Evolutionary conservation across 1,140 invertebrate species (phyloP), one percentile per base, ranked within the genome.

Genomic region (Bombus consobrinus): DNA sequence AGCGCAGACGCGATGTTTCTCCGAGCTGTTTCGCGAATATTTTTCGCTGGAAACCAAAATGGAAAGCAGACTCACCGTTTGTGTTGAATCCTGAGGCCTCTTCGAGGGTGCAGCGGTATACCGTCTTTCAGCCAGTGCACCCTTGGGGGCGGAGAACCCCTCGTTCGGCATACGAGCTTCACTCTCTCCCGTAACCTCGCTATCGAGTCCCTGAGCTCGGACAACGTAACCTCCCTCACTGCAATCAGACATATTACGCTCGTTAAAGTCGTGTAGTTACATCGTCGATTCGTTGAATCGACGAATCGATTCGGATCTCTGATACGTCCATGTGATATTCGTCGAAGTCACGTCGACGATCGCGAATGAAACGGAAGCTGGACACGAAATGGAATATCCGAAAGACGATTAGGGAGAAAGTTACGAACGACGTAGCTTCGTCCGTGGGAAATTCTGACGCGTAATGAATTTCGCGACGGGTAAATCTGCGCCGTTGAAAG

Each of bases 81-180:
- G 91, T 95, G 94, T 76, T 95, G 94, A 87, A 96, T 94, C 91
- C 95, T 95, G 88, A 96, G 95, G 88, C 96, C 94, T 91, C 92
- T 94, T 83, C 94, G 93, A 69, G 94, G 95, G 81, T 95, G 94
- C 90, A 96, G 95, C 83, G 96, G 96, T 92, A 96, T 95, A 91
- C 96, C 97, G 94, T 97, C 96, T 93, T 97, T 97, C 94, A 96
- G 97, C 97, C 97, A 98, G 88, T 96, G 95, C 87, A 97, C 96
- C 92, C 96, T 96, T 41, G 97, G 97, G 87, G 96, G 96, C 75
- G 97, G 97, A 66, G 96, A 96, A 6, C 97, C 97, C 91, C 96
- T 96, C 85, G 96, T 96, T 90, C 96, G 96, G 95, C 97, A 98
- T 90, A 96, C 95, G 85, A 97, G 96, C 93, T 96, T 96, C 93